Conservation (phyloP, 2,888 invertebrate genomes). For the Caenorhabditis sinica region DNA sequence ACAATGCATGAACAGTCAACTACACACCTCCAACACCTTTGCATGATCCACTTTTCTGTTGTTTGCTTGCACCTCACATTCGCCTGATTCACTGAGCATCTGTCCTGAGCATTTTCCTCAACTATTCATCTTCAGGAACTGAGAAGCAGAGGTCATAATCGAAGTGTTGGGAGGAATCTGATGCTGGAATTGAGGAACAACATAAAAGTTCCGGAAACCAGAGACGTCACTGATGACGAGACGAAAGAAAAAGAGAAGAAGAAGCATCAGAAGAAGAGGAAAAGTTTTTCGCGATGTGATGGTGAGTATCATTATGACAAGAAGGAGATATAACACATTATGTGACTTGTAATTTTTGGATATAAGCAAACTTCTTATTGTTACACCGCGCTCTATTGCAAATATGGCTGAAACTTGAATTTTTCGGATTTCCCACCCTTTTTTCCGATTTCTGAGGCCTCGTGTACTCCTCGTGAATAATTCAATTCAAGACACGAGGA, state of each 20-base stretch:
- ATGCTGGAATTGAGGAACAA: constrained; percentile 26
- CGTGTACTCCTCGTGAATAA: too few species aligned
- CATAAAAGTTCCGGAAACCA: constrained; percentile 32
- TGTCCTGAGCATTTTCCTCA: too few species aligned
- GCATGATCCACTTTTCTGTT: background rate
- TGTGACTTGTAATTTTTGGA: too few species aligned
- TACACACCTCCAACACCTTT: too few species aligned
- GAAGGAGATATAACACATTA: background rate
- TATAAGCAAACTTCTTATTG: too few species aligned
- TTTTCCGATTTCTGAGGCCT: too few species aligned
- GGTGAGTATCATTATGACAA: constrained; percentile 9
- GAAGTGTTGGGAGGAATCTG: constrained; percentile 45
- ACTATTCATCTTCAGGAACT: constrained; percentile 30
- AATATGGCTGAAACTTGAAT: too few species aligned
- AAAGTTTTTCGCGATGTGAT: constrained; percentile 30
- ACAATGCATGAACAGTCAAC: too few species aligned
- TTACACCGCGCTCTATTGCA: too few species aligned
- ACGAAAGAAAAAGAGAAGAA: constrained; percentile 14
- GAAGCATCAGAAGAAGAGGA: constrained; percentile 30
- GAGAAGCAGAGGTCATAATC: constrained; percentile 35
- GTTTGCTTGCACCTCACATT: background rate
- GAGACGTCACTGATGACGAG: constrained; percentile 39
- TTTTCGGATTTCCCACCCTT: too few species aligned
- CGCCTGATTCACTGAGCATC: background rate
- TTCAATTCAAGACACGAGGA: too few species aligned